A percentile compares a stretch with the other conserved stretches of the same genome.
Evolutionary conservation across 2,888 invertebrate genomes (phyloP).

Genomic region (Hypomecis atomaria): DNA sequence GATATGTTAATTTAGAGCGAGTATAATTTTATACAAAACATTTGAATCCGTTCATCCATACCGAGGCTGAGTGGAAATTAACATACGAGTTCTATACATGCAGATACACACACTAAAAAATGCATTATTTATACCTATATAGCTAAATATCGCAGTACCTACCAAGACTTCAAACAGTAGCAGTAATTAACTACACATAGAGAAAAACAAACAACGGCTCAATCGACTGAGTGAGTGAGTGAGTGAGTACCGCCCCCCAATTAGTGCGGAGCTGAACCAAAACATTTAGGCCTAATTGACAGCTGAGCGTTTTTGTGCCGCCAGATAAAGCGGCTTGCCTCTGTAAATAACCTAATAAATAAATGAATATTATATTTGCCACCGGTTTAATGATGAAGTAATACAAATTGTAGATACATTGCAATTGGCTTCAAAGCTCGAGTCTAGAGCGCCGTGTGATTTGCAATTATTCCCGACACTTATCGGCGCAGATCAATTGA

Average conservation of each 20-base stretch:
- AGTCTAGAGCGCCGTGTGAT: background rate
- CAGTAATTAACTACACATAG: background rate
- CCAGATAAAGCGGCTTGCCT: background rate
- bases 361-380: constrained; percentile 5
- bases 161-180: background rate
- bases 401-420: constrained; percentile 28
- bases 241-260: background rate
- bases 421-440: constrained; percentile 17
- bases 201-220: background rate
- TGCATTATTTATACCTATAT: too few species aligned
- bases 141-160: too few species aligned
- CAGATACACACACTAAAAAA: too few species aligned
- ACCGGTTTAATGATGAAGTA: background rate
- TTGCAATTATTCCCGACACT: constrained; percentile 9
- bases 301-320: constrained; percentile 6
- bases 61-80: too few species aligned
- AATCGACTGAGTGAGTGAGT: background rate
- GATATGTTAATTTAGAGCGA: too few species aligned
- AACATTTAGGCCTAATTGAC: constrained; percentile 2
- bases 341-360: background rate
- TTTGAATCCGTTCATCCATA: too few species aligned
- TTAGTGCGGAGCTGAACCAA: background rate
- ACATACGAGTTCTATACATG: too few species aligned
- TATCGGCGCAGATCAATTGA: background rate
- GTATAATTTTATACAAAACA: too few species aligned